Base-by-base conservation (phyloP, 2,888 invertebrate genomes). In the Archaeoteleia sp. region DNA sequence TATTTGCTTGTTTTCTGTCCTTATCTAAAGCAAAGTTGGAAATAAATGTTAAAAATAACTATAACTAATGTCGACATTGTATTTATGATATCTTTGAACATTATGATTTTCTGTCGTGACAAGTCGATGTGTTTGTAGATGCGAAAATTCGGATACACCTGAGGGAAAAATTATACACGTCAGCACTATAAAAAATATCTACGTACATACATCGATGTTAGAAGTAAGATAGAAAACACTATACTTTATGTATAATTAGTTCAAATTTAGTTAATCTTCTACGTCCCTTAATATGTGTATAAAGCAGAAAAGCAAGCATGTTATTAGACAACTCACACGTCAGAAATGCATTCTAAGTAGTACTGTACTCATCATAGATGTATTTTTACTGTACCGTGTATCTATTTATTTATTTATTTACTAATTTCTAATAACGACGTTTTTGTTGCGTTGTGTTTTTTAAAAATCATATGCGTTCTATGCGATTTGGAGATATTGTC, bases 131-230 rank as follows among this genome's bases (percentile, higher is more conserved):
- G 45, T 53, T 53, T 46, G 17, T 58, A 61, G 23, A 37, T 46
- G 45, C 42, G 39, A 45, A 15, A 10, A 48, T 54, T 48, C 30
- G 48, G 35, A 8, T 25, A 42, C 54, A 63, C 58, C 53, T 55
- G 45, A 61, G 67, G 54, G 67, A 43, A 55, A 54, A 60, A 49
- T 43, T 45, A 15, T 49, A 43, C 42, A 45, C 37, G 20, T 49
- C 39, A 48, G 12, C 60, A 34, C 60, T 66, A 60, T 43, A 54
- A 54, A 37, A 55, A 45, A 42, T 43, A 39, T 67, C 39, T 51
- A 61, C 58, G 54, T 55, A 42, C 54, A 54, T 60, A 42, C 54
- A 61, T 67, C 67, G 61, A 61, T 67, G 67, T 67, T 67, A 67
- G 67, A 55, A n/a, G 6, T 61, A 67, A 67, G 61, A 54, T 37